phyloP scores from a whole-genome alignment of 2,797 vertebrate genomes.

The Catharus ustulatus region DNA sequence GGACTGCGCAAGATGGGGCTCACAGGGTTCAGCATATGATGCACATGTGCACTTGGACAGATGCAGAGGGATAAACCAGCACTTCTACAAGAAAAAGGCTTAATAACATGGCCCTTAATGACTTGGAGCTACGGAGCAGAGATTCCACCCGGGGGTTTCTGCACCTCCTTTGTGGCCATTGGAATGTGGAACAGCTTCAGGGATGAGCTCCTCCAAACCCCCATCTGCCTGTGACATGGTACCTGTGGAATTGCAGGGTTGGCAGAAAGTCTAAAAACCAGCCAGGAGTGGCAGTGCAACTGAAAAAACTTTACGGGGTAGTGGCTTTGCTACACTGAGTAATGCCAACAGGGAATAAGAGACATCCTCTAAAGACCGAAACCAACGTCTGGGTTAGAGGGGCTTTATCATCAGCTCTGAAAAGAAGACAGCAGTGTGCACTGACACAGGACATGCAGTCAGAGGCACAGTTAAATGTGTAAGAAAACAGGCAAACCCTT shows the following conservation, averaged over 20 bases:
- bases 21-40: neutral
- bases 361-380: neutral
- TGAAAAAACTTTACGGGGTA: neutral
- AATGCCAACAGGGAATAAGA: neutral
- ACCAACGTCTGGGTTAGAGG: neutral
- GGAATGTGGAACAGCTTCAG: neutral
- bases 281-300: fast-evolving
- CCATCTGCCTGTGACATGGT: neutral
- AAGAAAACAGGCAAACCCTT: neutral
- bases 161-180: neutral
- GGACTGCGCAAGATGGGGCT: neutral
- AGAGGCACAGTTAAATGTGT: neutral
- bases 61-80: neutral
- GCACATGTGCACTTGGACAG: neutral
- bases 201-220: neutral
- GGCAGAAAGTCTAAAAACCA: neutral
- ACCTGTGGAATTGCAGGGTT: fast-evolving
- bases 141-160: neutral
- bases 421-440: neutral
- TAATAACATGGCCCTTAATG: neutral
- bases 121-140: neutral
- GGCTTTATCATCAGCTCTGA: neutral
- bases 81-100: neutral
- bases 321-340: neutral
- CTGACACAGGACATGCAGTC: neutral